Evolutionary conservation across 2,797 vertebrate genomes (phyloP).

Genomic region (Avahi laniger): DNA sequence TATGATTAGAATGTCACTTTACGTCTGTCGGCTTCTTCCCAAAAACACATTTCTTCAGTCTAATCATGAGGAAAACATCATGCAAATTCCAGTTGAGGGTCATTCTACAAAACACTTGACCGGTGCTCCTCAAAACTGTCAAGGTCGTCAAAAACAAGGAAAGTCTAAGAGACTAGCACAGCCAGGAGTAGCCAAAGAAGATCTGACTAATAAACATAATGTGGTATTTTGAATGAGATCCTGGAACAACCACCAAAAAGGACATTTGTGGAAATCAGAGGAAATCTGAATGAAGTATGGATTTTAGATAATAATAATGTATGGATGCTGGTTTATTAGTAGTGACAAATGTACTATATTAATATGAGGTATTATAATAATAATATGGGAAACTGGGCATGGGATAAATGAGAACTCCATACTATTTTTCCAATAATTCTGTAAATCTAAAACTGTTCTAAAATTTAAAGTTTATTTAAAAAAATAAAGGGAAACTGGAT

Average conservation of each 20-base stretch:
- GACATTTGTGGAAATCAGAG: background rate
- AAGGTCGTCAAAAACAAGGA: background rate
- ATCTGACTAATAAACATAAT: background rate
- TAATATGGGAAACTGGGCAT: background rate
- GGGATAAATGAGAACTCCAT: background rate
- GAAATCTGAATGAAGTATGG: background rate
- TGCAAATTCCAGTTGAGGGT: background rate
- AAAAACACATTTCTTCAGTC: background rate
- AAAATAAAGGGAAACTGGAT: background rate
- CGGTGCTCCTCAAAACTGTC: background rate
- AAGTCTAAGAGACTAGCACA: background rate
- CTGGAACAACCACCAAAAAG: background rate
- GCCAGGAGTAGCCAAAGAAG: background rate
- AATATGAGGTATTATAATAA: background rate
- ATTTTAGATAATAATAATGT: background rate
- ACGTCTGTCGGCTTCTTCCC: background rate
- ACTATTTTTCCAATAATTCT: slow-evolving; percentile 30
- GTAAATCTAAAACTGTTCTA: background rate
- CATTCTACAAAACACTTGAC: background rate
- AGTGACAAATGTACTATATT: background rate
- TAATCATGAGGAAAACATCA: background rate
- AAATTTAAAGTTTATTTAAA: background rate
- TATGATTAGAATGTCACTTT: background rate
- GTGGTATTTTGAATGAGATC: background rate
- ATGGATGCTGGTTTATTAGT: background rate